Evolutionary conservation across 2,113 vertebrate genomes (phyloP).

Genomic region (Panthera leo): DNA sequence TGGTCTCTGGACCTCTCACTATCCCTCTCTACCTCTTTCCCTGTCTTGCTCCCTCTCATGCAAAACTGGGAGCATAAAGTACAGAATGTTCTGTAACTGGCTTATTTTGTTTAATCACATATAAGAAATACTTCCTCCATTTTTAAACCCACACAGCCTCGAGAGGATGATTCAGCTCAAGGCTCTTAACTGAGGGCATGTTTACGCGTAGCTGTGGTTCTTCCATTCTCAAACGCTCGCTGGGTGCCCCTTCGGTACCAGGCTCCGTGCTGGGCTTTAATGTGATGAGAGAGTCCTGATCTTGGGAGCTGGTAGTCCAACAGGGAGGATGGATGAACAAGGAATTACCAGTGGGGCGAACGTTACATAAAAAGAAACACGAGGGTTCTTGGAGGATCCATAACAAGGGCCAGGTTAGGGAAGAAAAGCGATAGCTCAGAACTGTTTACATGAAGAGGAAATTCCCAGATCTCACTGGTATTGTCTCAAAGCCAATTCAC

Average conservation of each 20-base stretch:
- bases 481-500: background rate
- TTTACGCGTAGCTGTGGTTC: background rate
- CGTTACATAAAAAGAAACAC: background rate
- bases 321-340: background rate
- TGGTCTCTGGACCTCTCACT: background rate
- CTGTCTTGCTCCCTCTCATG: background rate
- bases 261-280: background rate
- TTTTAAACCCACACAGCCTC: background rate
- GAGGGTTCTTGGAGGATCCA: background rate
- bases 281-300: background rate
- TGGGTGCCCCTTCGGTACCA: fast-evolving
- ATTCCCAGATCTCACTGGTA: background rate
- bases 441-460: background rate
- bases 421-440: background rate
- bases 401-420: background rate
- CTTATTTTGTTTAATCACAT: background rate
- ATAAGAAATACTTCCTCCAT: background rate
- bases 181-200: background rate
- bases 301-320: background rate
- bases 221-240: background rate
- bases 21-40: background rate
- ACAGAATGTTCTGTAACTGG: background rate
- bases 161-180: background rate
- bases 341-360: background rate
- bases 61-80: background rate